Conservation (phyloP, 2,797 vertebrate species). For the Sebastes ruberrimus region DNA sequence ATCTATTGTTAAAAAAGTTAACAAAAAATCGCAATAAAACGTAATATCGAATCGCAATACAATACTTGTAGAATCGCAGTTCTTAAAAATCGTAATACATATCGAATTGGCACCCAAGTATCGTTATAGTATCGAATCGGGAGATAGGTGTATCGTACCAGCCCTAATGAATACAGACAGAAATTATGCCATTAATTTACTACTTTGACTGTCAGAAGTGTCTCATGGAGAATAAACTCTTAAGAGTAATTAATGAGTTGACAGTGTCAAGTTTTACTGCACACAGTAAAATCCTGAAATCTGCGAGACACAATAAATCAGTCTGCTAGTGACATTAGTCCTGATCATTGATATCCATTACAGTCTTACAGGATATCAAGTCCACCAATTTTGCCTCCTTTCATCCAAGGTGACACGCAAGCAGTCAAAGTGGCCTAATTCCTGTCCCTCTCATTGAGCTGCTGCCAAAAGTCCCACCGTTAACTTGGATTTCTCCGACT, state of each 20-base stretch:
- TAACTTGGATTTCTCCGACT: slow-evolving; percentile 86
- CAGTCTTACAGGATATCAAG: slow-evolving; percentile 44
- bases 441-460: slow-evolving; percentile 60
- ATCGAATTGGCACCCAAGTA: no score
- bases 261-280: slow-evolving; percentile 24
- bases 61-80: no score
- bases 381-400: slow-evolving; percentile 66
- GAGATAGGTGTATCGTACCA: no score
- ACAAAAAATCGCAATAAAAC: no score
- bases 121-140: no score
- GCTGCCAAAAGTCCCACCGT: slow-evolving; percentile 62
- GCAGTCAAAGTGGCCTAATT: slow-evolving; percentile 60
- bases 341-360: slow-evolving; percentile 52
- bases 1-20: no score
- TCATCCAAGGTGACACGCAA: slow-evolving; percentile 72
- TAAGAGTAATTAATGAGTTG: slow-evolving; percentile 7
- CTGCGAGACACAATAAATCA: slow-evolving; percentile 49
- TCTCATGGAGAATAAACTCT: slow-evolving; percentile 6
- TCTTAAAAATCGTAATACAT: no score
- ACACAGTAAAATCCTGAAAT: slow-evolving; percentile 34
- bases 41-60: no score
- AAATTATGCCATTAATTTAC: neutral
- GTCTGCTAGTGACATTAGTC: slow-evolving; percentile 29
- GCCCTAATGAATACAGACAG: no score
- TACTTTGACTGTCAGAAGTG: neutral